Conservation (phyloP, 2,797 vertebrate species). For the Myoxocephalus aenaeus region DNA sequence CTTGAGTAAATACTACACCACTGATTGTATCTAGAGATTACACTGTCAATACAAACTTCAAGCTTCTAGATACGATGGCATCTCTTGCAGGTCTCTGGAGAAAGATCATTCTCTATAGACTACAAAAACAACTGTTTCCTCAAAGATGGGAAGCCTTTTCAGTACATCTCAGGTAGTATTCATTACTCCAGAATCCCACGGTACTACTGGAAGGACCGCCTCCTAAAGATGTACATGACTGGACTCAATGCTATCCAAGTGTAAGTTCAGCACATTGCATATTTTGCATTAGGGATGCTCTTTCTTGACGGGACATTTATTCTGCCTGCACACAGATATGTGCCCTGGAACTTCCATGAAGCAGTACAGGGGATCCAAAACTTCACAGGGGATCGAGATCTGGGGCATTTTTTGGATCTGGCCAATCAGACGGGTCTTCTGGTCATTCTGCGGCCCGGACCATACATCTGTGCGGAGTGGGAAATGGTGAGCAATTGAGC, state of each 20-base stretch:
- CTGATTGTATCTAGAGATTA: neutral
- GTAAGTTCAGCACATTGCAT: constrained; percentile 72
- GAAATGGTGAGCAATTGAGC: constrained; percentile 90
- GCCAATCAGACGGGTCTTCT: constrained; percentile 90
- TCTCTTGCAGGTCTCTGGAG: constrained; percentile 67
- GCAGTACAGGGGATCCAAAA: constrained; percentile 85
- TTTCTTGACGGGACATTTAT: neutral
- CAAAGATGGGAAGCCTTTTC: constrained; percentile 91
- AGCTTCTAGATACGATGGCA: neutral
- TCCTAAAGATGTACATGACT: constrained; percentile 94
- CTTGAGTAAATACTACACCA: neutral
- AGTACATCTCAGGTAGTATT: constrained; percentile 94
- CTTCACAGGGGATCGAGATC: constrained; percentile 89
- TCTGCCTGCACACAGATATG: constrained; percentile 83
- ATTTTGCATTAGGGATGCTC: neutral
- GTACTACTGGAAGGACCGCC: constrained; percentile 93
- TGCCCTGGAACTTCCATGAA: constrained; percentile 98
- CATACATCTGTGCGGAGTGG: constrained; percentile 99
- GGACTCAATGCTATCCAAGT: constrained; percentile 93
- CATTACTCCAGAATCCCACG: constrained; percentile 93
- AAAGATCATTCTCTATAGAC: constrained; percentile 90
- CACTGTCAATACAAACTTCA: neutral
- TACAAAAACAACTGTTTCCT: constrained; percentile 87
- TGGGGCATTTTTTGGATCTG: constrained; percentile 91
- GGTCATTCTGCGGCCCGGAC: constrained; percentile 95